Conservation (phyloP, 2,113 vertebrate genomes). For the Picathartes gymnocephalus region DNA sequence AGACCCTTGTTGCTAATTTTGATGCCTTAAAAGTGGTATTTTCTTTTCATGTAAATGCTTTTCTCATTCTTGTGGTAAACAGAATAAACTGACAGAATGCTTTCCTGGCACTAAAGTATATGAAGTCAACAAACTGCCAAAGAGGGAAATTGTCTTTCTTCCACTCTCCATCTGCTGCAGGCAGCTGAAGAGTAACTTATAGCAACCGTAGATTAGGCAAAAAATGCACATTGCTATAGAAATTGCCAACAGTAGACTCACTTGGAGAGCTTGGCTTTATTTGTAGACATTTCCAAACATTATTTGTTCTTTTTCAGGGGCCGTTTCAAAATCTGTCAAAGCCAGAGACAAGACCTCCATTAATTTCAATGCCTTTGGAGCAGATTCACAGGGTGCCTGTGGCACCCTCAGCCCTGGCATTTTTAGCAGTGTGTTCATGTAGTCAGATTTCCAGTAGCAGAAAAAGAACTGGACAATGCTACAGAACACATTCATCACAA, state of each 20-base stretch:
- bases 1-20: background rate
- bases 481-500: background rate
- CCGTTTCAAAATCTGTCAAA: background rate
- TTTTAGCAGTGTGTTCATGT: background rate
- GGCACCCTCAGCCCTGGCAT: background rate
- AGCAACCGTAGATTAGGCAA: conserved; percentile 17
- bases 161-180: conserved; percentile 16
- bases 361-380: background rate
- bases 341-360: background rate
- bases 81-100: background rate
- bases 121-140: background rate
- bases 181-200: conserved; percentile 39
- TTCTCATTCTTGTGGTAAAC: background rate
- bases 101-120: background rate
- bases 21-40: background rate
- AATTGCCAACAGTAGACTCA: background rate
- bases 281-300: conserved; percentile 21
- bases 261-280: conserved; percentile 10
- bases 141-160: conserved; percentile 21
- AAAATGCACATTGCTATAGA: conserved; percentile 25
- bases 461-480: background rate
- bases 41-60: background rate
- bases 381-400: background rate
- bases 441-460: background rate
- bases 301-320: conserved; percentile 8